A percentile compares a stretch with the other conserved stretches of the same genome.
phyloP scores from a whole-genome alignment of 2,797 vertebrate genomes.

The Bradypodion ventrale region DNA sequence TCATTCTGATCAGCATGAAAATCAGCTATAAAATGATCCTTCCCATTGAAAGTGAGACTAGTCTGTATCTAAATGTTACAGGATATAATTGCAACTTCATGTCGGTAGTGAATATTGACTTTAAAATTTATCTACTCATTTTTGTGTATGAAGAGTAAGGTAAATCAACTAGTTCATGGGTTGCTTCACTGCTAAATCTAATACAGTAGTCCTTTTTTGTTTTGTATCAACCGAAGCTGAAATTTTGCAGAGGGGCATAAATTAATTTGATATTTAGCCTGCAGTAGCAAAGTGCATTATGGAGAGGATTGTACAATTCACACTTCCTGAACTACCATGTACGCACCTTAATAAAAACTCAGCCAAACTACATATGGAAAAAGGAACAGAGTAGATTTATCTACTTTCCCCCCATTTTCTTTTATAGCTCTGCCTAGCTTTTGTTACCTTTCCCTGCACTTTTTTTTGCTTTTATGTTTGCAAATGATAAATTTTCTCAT shows the following conservation, averaged over 20 bases:
- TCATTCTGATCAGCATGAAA: neutral
- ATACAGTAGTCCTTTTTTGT: slow-evolving; percentile 11
- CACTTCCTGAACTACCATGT: slow-evolving; percentile 29
- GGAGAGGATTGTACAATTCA: slow-evolving; percentile 47
- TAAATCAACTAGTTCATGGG: neutral
- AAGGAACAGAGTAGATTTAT: slow-evolving; percentile 53
- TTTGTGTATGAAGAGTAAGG: neutral
- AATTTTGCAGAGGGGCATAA: slow-evolving; percentile 16
- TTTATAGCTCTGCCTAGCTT: slow-evolving; percentile 59
- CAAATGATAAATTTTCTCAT: slow-evolving; percentile 71
- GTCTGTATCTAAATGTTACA: neutral
- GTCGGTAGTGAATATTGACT: neutral
- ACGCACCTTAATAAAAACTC: slow-evolving; percentile 52
- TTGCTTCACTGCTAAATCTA: slow-evolving; percentile 1
- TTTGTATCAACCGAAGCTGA: neutral
- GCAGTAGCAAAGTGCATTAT: slow-evolving; percentile 44
- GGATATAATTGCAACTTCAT: neutral
- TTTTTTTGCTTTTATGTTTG: slow-evolving; percentile 66
- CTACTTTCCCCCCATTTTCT: slow-evolving; percentile 48
- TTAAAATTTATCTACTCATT: neutral
- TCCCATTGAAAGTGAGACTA: accelerated
- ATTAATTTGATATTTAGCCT: slow-evolving; percentile 42
- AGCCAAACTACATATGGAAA: slow-evolving; percentile 52
- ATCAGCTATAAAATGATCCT: neutral
- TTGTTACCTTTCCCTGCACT: slow-evolving; percentile 63